Conservation (phyloP, 2,797 vertebrate genomes). For the Sebastiscus albofasciatus region DNA sequence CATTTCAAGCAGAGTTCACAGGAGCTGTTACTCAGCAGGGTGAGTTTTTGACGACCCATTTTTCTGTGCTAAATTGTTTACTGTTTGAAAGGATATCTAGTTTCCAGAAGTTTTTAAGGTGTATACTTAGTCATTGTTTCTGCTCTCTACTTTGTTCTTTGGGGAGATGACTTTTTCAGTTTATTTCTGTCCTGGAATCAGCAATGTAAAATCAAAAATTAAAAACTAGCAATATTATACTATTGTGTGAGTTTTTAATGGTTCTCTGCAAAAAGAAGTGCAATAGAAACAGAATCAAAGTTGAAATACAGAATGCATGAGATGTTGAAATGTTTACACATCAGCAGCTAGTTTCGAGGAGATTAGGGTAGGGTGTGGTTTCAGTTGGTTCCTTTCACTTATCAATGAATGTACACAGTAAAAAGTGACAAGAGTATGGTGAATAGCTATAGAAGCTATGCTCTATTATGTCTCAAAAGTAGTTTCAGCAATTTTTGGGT, state of each 20-base stretch:
- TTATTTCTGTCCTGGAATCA: not conserved
- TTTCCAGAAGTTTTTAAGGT: not conserved
- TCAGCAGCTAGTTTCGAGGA: not conserved
- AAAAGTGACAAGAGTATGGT: not conserved
- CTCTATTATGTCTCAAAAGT: no score
- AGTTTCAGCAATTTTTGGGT: rapidly evolving
- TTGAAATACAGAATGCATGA: not conserved
- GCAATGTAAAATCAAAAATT: not conserved
- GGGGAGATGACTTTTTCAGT: not conserved
- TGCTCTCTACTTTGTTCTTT: not conserved
- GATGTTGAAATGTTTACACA: not conserved
- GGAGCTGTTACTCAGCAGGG: not conserved
- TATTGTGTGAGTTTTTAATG: not conserved
- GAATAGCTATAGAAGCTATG: not conserved
- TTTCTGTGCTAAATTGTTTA: not conserved
- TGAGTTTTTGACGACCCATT: not conserved
- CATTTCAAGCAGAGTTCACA: rapidly evolving
- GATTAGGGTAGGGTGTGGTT: not conserved
- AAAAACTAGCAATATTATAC: not conserved
- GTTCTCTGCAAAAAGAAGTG: not conserved
- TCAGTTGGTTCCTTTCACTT: not conserved
- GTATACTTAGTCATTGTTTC: not conserved
- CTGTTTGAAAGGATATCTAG: not conserved
- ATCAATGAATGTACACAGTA: not conserved
- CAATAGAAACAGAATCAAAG: not conserved